phyloP scores from a whole-genome alignment of 2,888 invertebrate genomes.

The Plutella xylostella region DNA sequence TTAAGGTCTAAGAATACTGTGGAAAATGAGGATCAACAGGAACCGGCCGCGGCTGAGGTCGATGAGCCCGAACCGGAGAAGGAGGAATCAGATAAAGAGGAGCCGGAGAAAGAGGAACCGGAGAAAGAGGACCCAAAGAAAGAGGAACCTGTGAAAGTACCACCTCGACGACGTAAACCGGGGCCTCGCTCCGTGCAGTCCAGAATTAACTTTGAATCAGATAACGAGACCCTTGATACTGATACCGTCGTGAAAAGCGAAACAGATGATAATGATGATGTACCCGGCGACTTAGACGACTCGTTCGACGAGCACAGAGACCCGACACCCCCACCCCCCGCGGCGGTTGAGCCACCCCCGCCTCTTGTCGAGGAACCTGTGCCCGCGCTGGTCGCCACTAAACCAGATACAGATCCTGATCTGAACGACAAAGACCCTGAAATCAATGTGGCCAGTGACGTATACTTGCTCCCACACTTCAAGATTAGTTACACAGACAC shows the following conservation, averaged over 20 bases:
- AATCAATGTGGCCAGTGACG: conserved; percentile 17
- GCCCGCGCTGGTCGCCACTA: too few species aligned
- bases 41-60: neutral
- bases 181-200: conserved; percentile 27
- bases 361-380: too few species aligned
- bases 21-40: neutral
- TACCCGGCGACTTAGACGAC: neutral
- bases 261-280: conserved; percentile 10
- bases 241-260: conserved; percentile 13
- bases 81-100: neutral
- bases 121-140: conserved; percentile 5
- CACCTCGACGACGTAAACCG: neutral
- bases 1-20: conserved; percentile 24
- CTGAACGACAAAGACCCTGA: neutral
- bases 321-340: neutral
- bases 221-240: conserved; percentile 17
- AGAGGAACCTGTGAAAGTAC: neutral
- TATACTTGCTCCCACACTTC: conserved; percentile 40
- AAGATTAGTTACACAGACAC: conserved; percentile 33
- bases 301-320: neutral
- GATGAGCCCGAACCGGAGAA: neutral
- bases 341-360: neutral
- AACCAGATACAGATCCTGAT: neutral
- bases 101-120: conserved; percentile 7
- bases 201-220: conserved; percentile 47